phyloP scores from a whole-genome alignment of 1,140 invertebrate genomes.

The Drosophila tsacasi region DNA sequence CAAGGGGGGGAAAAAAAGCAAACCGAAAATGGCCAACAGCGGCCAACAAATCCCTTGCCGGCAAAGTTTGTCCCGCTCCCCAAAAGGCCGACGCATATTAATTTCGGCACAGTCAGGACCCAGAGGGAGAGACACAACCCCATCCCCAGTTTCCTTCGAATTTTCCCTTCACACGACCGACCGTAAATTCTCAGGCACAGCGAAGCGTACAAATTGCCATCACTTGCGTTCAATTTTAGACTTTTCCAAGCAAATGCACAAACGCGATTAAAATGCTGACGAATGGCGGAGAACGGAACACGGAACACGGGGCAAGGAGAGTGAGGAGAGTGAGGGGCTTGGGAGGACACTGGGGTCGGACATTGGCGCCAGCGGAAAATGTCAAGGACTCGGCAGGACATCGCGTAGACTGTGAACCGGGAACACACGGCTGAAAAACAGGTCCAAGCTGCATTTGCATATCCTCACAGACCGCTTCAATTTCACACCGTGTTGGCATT shows the following conservation, averaged over 20 bases:
- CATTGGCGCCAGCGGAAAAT: conserved; percentile 55
- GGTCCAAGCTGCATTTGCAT: conserved; percentile 64
- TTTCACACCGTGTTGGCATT: conserved; percentile 63
- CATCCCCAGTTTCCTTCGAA: not conserved
- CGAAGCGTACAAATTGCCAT: conserved; percentile 83
- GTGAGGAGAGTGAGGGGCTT: too few relatives aligned
- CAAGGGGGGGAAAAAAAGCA: conserved; percentile 14
- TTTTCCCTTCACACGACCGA: conserved; percentile 20
- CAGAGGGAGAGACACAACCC: not conserved
- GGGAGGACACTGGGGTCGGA: conserved; percentile 5
- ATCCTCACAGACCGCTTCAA: conserved; percentile 62
- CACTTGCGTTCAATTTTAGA: conserved; percentile 84
- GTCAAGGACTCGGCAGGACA: conserved; percentile 66
- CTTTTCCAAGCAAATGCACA: conserved; percentile 83
- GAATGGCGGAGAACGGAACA: conserved; percentile 43
- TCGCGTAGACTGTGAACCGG: conserved; percentile 44
- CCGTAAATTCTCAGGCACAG: conserved; percentile 36
- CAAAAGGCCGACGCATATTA: conserved; percentile 73
- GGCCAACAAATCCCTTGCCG: conserved; percentile 69
- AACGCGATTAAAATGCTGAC: conserved; percentile 83
- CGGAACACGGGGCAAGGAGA: too few relatives aligned
- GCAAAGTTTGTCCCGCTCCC: conserved; percentile 53
- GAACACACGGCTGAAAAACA: conserved; percentile 45
- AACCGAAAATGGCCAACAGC: conserved; percentile 44
- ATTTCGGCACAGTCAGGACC: conserved; percentile 68